Conservation (phyloP, 2,888 invertebrate species). For the Hyposoter dolosus region DNA sequence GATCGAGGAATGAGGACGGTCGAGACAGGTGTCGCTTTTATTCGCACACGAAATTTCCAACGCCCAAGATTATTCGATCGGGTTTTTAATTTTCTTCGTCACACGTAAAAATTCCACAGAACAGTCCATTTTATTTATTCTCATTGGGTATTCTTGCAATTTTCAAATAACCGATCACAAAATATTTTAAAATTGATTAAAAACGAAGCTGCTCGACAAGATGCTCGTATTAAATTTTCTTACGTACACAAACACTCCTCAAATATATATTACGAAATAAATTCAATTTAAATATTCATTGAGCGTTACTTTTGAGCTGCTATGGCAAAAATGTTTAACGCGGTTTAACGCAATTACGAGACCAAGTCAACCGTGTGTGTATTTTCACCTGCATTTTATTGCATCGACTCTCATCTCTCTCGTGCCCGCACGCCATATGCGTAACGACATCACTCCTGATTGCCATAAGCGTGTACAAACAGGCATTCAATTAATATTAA, state of each 20-base stretch:
- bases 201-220: background rate
- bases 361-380: constrained; percentile 50
- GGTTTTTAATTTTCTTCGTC: background rate
- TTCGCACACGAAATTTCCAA: constrained; percentile 44
- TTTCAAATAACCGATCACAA: background rate
- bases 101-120: background rate
- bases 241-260: background rate
- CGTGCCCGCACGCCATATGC: constrained; percentile 48
- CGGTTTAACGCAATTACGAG: constrained; percentile 75
- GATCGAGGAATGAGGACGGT: constrained; percentile 33
- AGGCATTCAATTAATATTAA: constrained; percentile 82
- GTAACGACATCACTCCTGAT: constrained; percentile 72
- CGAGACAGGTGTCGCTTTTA: constrained; percentile 39
- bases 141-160: background rate
- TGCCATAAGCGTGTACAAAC: constrained; percentile 70
- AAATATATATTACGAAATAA: background rate
- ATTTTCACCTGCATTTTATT: constrained; percentile 60
- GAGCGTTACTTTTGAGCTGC: background rate
- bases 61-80: constrained; percentile 27
- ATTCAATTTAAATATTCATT: constrained; percentile 24
- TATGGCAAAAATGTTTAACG: constrained; percentile 33
- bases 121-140: background rate
- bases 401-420: constrained; percentile 36
- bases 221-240: background rate
- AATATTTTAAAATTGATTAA: background rate